Evolutionary conservation across 1,140 invertebrate genomes (phyloP).

Genomic region (Meloidogyne chitwoodi): DNA sequence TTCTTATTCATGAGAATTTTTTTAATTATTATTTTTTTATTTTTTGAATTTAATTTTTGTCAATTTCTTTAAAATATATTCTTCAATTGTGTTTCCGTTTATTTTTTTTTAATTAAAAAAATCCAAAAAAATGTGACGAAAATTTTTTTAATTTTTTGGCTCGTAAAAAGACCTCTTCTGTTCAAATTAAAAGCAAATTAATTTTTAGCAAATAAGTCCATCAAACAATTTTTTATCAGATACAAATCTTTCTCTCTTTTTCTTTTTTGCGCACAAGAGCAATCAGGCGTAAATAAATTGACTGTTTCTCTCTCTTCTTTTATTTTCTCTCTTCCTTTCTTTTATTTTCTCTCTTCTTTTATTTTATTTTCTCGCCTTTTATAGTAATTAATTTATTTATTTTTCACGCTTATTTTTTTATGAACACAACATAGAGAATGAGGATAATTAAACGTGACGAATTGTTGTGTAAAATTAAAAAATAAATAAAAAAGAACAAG

Average conservation of each 20-base stretch:
- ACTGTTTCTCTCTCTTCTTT: background rate
- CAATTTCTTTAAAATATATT: too few relatives aligned
- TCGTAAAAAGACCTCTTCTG: background rate
- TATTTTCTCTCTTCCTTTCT: too few relatives aligned
- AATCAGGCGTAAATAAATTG: conserved; percentile 19
- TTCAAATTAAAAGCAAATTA: background rate
- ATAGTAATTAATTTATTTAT: too few relatives aligned
- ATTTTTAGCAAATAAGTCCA: background rate
- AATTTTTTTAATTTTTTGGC: background rate
- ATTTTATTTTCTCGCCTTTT: too few relatives aligned
- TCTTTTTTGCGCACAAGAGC: background rate
- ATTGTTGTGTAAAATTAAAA: background rate
- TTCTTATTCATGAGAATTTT: too few relatives aligned
- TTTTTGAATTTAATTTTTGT: too few relatives aligned
- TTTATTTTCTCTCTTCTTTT: too few relatives aligned
- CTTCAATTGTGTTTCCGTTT: too few relatives aligned
- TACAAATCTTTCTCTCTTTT: too few relatives aligned
- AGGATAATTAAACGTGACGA: conserved; percentile 20
- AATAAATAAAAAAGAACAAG: background rate
- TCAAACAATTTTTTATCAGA: background rate
- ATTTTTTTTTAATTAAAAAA: too few relatives aligned
- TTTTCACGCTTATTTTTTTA: too few relatives aligned
- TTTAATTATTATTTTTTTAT: too few relatives aligned
- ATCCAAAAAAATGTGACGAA: background rate
- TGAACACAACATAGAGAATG: conserved; percentile 7